Percentiles rank a stretch among this genome's conserved stretches.
Evolutionary conservation across 2,797 vertebrate genomes (phyloP).

Genomic region (Linurgus olivaceus): DNA sequence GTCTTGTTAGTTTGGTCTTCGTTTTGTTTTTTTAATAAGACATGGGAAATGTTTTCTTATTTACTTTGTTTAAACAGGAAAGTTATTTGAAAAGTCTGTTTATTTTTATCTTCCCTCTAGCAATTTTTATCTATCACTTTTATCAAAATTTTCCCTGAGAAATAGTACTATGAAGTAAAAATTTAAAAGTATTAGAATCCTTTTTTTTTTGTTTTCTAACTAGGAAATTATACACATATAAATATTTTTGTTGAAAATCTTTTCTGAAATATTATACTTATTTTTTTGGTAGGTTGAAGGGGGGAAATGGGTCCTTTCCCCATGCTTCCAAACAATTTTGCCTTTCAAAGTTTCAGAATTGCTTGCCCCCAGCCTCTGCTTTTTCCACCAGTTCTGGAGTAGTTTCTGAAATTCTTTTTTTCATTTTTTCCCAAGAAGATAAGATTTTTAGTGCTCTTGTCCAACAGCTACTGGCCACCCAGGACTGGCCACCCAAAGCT

Average conservation of each 20-base stretch:
- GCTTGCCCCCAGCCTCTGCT: neutral
- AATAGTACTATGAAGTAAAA: neutral
- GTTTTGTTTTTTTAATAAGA: neutral
- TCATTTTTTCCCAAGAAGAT: neutral
- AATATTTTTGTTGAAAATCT: neutral
- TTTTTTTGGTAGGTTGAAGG: neutral
- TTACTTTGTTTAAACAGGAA: neutral
- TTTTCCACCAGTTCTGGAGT: neutral
- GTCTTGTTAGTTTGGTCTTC: neutral
- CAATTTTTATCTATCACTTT: neutral
- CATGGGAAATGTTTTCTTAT: fast-evolving
- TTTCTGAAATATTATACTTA: neutral
- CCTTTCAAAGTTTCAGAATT: neutral
- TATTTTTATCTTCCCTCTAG: neutral
- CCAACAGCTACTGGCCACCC: neutral
- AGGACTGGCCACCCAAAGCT: neutral
- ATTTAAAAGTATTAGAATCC: neutral
- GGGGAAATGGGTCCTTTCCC: fast-evolving
- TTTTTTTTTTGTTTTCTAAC: neutral
- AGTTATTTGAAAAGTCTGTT: neutral
- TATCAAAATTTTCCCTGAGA: neutral
- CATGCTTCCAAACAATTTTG: neutral
- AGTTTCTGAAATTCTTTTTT: neutral
- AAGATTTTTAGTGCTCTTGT: neutral
- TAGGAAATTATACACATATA: neutral